These are phyloP conservation scores for Neosalanx taihuensis DNA, from an alignment of 2,797 vertebrate genomes.

Conservation along the genomic window DNA sequence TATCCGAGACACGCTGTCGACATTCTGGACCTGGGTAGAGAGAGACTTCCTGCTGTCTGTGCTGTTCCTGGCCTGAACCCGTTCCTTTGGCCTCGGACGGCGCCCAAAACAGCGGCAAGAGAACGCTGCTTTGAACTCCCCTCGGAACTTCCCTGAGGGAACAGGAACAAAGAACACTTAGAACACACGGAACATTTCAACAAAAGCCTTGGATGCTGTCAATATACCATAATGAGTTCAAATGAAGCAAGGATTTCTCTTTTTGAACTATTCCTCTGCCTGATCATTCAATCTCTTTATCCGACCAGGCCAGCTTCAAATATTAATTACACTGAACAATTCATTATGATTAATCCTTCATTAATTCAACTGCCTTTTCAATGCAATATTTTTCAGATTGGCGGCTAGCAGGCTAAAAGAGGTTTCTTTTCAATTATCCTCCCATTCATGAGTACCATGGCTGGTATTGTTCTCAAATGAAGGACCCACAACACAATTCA, in stretches of 20 bases:
- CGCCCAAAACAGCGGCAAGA: constrained; percentile 79
- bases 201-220: background rate
- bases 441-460: background rate
- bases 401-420: no score
- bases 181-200: background rate
- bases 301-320: background rate
- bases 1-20: constrained; percentile 84
- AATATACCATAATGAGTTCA: background rate
- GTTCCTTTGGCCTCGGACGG: constrained; percentile 63
- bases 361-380: background rate
- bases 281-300: background rate
- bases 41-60: constrained; percentile 93
- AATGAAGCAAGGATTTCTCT: background rate
- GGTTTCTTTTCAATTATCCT: background rate
- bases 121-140: constrained; percentile 96
- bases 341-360: no score
- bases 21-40: constrained; percentile 88
- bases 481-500: background rate
- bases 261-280: background rate
- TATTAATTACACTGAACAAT: no score
- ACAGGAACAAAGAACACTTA: constrained; percentile 35
- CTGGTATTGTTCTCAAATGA: background rate
- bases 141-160: constrained; percentile 88
- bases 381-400: background rate
- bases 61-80: constrained; percentile 72